Base-by-base conservation (phyloP, 2,113 vertebrate species). In the Coptodon bakossiorum region DNA sequence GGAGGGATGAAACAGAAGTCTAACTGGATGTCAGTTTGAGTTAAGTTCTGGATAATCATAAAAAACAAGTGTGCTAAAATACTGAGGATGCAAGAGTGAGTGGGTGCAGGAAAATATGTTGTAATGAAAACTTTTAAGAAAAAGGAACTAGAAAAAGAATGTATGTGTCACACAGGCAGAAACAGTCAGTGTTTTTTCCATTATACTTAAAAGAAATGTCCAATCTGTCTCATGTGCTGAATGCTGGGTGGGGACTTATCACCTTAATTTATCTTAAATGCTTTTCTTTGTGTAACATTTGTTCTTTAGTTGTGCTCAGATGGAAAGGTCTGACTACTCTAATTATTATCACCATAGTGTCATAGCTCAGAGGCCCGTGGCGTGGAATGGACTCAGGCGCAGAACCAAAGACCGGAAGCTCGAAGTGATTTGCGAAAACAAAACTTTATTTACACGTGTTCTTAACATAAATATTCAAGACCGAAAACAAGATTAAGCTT, bases 261-360 rank as follows among this genome's bases (percentile, higher is more conserved):
- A 66, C 31, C 31, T 66, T 36, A 66, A 66, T n/a, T 36, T n/a
- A 36, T 36, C 61, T 66, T 36, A 36, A 66, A 66, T 36, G 31
- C 3, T 66, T 66, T 66, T 66, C 61, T 66, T 66, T n/a, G 31
- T 63, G 17, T 66, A 66, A 38, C 31, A 66, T 66, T 7, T 38
- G 34, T 66, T 13, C 31, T 66, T 66, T 3, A 66, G 61, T n/a
- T 36, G 61, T 36, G 61, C 61, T 66, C 17, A 0, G 0, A 36
- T 12, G 59, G 17, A 66, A 66, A 66, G 61, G 36, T 66, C 61
- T 66, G 31, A 66, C 61, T 0, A 1, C 59, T 63, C 29, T 63
- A 63, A 17, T 61, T 31, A 61, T 61, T 34, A 34, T 34, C 29
- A 61, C 16, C 29, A 34, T 10, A 19, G n/a, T n/a, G n/a, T n/a